Percentiles rank a stretch among this genome's conserved stretches.
Evolutionary conservation across 2,888 invertebrate genomes (phyloP).

Genomic region (Lapara coniferarum): DNA sequence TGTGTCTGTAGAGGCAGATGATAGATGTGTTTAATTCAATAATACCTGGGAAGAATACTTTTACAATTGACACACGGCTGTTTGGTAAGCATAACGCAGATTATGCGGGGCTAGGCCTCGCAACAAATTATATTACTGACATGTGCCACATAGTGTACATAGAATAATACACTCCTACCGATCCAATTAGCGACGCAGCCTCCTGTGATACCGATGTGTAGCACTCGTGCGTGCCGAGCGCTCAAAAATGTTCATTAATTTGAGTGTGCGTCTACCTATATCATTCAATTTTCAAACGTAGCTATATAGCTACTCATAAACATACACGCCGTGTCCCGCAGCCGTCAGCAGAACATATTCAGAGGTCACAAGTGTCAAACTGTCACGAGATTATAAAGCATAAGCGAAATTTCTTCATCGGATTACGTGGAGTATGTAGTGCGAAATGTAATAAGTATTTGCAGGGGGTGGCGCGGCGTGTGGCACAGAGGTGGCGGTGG

Average conservation of each 20-base stretch:
- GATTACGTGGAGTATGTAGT: conserved; percentile 78
- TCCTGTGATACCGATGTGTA: conserved; percentile 37
- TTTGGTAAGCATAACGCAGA: background rate
- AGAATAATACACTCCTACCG: conserved; percentile 36
- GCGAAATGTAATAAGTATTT: conserved; percentile 81
- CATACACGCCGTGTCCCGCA: background rate
- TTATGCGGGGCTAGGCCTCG: background rate
- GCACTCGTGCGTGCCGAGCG: conserved; percentile 26
- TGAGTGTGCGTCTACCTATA: conserved; percentile 12
- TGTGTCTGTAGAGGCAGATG: background rate
- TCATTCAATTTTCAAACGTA: conserved; percentile 8
- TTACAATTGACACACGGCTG: conserved; percentile 2
- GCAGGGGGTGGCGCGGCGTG: conserved; percentile 56
- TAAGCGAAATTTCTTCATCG: conserved; percentile 76
- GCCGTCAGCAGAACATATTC: background rate
- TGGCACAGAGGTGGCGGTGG: conserved; percentile 58
- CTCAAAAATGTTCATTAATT: conserved; percentile 12
- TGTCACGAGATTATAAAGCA: conserved; percentile 48
- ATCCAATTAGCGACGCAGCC: conserved; percentile 47
- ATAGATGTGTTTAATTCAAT: conserved; percentile 1
- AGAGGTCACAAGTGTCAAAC: conserved; percentile 29
- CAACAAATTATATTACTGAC: conserved; percentile 34
- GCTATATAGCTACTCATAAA: background rate
- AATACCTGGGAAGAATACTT: background rate
- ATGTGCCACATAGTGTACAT: conserved; percentile 19